These are phyloP conservation scores for Drosophila meridiana DNA, from an alignment of 2,888 invertebrate genomes.

Conservation along the genomic window DNA sequence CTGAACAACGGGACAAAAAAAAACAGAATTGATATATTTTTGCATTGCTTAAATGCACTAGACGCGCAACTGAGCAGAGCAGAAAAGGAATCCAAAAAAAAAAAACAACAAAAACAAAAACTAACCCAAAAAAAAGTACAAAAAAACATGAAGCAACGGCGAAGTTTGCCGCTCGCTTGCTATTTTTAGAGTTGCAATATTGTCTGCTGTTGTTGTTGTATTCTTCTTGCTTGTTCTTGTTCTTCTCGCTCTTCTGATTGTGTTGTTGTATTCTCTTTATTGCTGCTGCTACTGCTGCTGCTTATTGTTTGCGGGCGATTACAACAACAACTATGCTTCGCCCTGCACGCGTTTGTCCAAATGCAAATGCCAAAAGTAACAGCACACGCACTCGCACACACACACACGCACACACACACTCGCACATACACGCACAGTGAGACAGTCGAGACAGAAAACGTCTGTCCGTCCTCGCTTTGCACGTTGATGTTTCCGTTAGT, in stretches of 20 bases:
- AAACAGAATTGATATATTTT: constrained; percentile 10
- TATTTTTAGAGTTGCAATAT: constrained; percentile 46
- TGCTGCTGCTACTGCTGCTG: constrained; percentile 9
- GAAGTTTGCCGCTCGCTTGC: constrained; percentile 41
- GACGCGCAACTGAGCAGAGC: not conserved
- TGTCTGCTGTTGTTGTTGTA: constrained; percentile 15
- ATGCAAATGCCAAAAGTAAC: constrained; percentile 20
- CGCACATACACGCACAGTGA: constrained; percentile 29
- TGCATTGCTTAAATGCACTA: constrained; percentile 12
- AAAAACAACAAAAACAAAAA: not conserved
- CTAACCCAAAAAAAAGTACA: constrained; percentile 15
- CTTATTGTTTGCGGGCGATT: constrained; percentile 23
- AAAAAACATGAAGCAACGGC: constrained; percentile 20
- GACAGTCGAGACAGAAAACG: constrained; percentile 50
- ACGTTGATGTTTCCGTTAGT: constrained; percentile 82
- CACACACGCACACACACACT: constrained; percentile 12
- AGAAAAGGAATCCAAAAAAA: constrained; percentile 6
- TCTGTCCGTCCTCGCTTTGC: constrained; percentile 72
- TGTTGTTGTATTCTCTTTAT: not conserved
- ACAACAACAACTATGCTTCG: constrained; percentile 24
- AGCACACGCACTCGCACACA: constrained; percentile 21
- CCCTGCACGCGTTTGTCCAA: constrained; percentile 11
- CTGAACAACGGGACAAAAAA: constrained; percentile 50
- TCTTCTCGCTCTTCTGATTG: constrained; percentile 3
- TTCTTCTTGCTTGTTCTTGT: constrained; percentile 8